Conservation (phyloP, 35 echinoderm and acorn worm species). For the Ophioderma brevispina region DNA sequence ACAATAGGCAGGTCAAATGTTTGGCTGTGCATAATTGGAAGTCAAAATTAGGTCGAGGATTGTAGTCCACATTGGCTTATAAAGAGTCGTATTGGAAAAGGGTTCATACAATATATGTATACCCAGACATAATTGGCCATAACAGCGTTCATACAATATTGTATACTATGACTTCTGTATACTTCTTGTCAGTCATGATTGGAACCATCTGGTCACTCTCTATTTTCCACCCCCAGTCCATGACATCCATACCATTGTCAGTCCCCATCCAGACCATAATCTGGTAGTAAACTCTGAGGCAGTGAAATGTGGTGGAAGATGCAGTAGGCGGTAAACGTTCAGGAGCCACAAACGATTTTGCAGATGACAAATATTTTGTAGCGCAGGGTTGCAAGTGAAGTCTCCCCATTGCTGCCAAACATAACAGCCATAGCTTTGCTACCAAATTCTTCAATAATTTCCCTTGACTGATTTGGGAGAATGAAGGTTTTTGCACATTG, state of each 20-base stretch:
- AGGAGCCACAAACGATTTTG: constrained; percentile 6
- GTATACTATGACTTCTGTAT: no score
- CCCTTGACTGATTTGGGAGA: neutral
- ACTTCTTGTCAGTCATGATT: constrained; percentile 14
- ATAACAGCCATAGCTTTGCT: constrained; percentile 40
- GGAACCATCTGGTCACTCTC: neutral
- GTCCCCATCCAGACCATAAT: constrained; percentile 31
- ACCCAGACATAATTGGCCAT: no score
- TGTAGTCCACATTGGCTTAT: no score
- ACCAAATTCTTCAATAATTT: constrained; percentile 17
- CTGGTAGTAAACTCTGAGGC: constrained; percentile 31
- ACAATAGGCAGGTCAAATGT: no score
- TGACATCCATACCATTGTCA: neutral
- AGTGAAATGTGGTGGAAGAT: constrained; percentile 1
- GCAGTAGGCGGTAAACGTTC: constrained; percentile 32
- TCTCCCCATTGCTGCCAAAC: constrained; percentile 24
- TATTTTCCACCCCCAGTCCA: constrained; percentile 27
- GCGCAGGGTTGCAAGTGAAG: constrained; percentile 21
- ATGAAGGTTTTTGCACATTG: constrained; percentile 29
- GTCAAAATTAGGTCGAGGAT: no score
- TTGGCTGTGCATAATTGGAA: no score
- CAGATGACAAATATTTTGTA: constrained; percentile 20
- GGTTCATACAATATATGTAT: no score
- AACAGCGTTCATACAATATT: no score
- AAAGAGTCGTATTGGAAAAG: no score